A percentile compares a stretch with the other conserved stretches of the same genome.
Evolutionary conservation across 2,888 invertebrate species (phyloP).

Genomic region (Andrena fulva): DNA sequence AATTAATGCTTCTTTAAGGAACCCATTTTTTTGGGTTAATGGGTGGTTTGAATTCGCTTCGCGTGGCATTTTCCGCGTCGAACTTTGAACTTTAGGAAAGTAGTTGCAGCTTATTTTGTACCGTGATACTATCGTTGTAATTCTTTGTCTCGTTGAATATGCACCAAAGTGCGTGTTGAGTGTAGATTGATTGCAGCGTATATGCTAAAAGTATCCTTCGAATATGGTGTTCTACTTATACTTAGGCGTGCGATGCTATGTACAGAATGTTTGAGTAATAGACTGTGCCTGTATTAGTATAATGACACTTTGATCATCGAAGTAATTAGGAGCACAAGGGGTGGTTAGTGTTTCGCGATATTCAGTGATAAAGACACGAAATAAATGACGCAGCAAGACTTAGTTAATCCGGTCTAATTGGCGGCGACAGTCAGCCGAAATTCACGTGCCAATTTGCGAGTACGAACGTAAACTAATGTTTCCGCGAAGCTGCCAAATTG

Average conservation of each 20-base stretch:
- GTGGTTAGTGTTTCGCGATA: too few relatives aligned
- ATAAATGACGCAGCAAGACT: background rate
- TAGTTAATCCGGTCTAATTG: background rate
- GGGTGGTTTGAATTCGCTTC: background rate
- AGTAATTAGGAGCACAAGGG: too few relatives aligned
- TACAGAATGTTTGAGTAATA: too few relatives aligned
- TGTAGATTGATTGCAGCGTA: background rate
- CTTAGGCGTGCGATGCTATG: too few relatives aligned
- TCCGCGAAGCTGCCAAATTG: too few relatives aligned
- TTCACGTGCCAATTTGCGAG: background rate
- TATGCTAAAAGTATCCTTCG: too few relatives aligned
- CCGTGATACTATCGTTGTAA: background rate
- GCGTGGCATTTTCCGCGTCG: background rate
- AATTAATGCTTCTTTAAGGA: background rate
- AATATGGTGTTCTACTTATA: too few relatives aligned
- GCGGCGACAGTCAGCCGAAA: background rate
- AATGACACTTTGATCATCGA: too few relatives aligned
- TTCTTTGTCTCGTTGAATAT: background rate
- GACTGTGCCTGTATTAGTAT: too few relatives aligned
- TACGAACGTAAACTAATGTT: background rate
- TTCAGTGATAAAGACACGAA: background rate
- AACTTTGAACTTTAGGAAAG: background rate
- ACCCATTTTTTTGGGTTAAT: background rate
- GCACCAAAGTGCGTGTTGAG: background rate
- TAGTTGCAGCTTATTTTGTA: background rate